These are phyloP conservation scores for Mus pahari DNA, from an alignment of 2,113 vertebrate species.

Conservation along the genomic window DNA sequence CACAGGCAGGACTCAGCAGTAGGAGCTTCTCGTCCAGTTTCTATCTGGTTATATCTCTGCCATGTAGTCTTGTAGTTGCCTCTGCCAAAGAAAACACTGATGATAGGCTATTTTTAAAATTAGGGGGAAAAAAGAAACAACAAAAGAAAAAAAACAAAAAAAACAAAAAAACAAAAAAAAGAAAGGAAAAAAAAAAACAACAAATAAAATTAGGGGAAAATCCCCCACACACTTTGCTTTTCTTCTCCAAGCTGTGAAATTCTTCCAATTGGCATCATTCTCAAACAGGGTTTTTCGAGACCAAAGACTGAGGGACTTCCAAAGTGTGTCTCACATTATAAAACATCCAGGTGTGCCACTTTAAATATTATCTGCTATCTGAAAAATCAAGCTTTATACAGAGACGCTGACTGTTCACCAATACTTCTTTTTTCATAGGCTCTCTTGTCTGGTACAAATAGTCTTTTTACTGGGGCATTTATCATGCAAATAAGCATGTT, in stretches of 20 bases:
- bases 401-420: constrained; percentile 15
- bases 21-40: neutral
- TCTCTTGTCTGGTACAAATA: constrained; percentile 18
- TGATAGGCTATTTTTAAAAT: neutral
- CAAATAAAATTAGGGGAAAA: neutral
- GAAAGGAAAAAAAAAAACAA: no score
- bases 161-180: no score
- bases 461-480: constrained; percentile 46
- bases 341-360: neutral
- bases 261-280: constrained; percentile 10
- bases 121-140: neutral
- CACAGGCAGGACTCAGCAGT: neutral
- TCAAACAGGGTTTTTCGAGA: neutral
- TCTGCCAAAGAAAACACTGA: constrained; percentile 8
- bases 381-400: neutral
- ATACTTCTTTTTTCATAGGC: neutral
- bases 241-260: constrained; percentile 19
- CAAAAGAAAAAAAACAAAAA: no score
- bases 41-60: neutral
- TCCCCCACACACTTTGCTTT: neutral
- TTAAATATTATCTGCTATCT: constrained; percentile 33
- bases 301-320: constrained; percentile 24
- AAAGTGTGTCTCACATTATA: neutral
- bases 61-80: constrained; percentile 4
- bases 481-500: neutral